Evolutionary conservation across 1,140 invertebrate genomes (phyloP).

Genomic region (Sipha flava): DNA sequence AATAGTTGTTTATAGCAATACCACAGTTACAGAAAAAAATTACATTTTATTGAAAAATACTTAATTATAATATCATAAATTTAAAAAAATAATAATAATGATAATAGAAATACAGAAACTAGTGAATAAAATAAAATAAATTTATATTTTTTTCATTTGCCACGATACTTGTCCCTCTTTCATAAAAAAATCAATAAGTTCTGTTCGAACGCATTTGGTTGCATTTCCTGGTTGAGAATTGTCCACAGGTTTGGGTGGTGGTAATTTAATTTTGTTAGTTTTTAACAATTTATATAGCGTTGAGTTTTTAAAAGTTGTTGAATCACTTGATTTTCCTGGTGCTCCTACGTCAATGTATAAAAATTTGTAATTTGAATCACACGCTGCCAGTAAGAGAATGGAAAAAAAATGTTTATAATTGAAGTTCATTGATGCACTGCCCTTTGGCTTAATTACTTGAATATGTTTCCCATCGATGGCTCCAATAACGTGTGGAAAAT

Average conservation of each 20-base stretch:
- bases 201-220: neutral
- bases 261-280: neutral
- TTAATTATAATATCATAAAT: neutral
- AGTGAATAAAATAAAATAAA: neutral
- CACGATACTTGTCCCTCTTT: neutral
- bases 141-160: neutral
- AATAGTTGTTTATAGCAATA: neutral
- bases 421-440: slow-evolving; percentile 44
- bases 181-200: neutral
- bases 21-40: neutral
- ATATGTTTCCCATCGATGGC: slow-evolving; percentile 31
- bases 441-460: slow-evolving; percentile 38
- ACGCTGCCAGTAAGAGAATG: slow-evolving; percentile 39
- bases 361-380: slow-evolving; percentile 27
- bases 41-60: neutral
- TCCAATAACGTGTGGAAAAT: slow-evolving; percentile 5
- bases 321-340: slow-evolving; percentile 23
- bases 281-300: slow-evolving; percentile 11
- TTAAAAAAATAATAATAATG: neutral
- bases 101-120: neutral
- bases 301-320: slow-evolving; percentile 26
- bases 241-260: neutral
- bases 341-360: slow-evolving; percentile 25
- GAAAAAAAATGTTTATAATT: slow-evolving; percentile 48
- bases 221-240: neutral